phyloP scores from a whole-genome alignment of 2,113 vertebrate genomes.

The Sprattus sprattus region DNA sequence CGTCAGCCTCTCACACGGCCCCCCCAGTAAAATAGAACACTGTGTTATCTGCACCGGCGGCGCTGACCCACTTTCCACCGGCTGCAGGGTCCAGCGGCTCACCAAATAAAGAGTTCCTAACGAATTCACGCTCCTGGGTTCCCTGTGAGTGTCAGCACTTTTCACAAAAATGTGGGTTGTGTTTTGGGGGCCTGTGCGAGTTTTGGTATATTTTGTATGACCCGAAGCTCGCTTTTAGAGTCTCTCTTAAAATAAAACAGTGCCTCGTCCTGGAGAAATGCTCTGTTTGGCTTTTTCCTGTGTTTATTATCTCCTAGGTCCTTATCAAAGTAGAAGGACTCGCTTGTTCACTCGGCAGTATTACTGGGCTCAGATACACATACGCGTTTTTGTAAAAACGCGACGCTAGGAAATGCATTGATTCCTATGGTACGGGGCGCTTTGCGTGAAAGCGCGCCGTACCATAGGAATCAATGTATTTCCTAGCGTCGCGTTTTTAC shows the following conservation, averaged over 20 bases:
- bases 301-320: constrained; percentile 35
- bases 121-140: not conserved
- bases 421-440: too few species aligned
- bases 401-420: too few species aligned
- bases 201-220: constrained; percentile 22
- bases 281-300: constrained; percentile 32
- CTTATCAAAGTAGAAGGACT: constrained; percentile 32
- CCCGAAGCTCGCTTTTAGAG: not conserved
- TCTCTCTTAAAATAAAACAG: constrained; percentile 19
- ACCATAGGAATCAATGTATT: too few species aligned
- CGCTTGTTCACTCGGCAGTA: constrained; percentile 18
- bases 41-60: constrained; percentile 40
- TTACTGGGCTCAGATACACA: too few species aligned
- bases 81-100: constrained; percentile 45
- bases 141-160: constrained; percentile 14
- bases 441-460: too few species aligned
- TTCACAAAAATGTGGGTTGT: constrained; percentile 28
- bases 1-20: constrained; percentile 36
- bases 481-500: too few species aligned
- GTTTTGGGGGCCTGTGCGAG: not conserved
- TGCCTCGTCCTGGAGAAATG: constrained; percentile 3
- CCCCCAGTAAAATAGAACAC: constrained; percentile 46
- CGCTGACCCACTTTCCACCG: constrained; percentile 53
- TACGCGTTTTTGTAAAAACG: too few species aligned
- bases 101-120: not conserved